A percentile compares a stretch with the other conserved stretches of the same genome.
phyloP scores from a whole-genome alignment of 2,888 invertebrate species.

The Tryphoninae sp. region DNA sequence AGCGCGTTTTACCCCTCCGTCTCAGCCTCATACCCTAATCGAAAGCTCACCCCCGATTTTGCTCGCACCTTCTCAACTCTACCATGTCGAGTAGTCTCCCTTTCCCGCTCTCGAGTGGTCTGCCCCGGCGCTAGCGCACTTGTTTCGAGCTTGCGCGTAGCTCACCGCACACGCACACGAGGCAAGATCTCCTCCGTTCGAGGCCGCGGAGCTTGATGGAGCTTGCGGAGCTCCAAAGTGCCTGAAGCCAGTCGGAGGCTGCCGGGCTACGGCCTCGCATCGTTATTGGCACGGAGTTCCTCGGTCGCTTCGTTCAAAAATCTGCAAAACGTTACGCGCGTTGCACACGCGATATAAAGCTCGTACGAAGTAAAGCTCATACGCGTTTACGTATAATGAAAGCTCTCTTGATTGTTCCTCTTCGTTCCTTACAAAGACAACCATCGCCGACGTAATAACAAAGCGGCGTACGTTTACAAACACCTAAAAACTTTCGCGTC shows the following conservation, averaged over 20 bases:
- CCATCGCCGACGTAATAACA: neutral
- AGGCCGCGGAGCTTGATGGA: conserved; percentile 58
- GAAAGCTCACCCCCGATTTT: conserved; percentile 30
- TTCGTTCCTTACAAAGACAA: neutral
- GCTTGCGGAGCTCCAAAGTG: conserved; percentile 63
- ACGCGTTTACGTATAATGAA: neutral
- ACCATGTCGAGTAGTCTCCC: conserved; percentile 24
- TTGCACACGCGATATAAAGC: conserved; percentile 8
- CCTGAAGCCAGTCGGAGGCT: conserved; percentile 75
- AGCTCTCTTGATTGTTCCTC: neutral
- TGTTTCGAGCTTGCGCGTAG: conserved; percentile 73
- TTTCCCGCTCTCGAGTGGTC: conserved; percentile 28
- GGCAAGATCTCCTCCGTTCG: conserved; percentile 60
- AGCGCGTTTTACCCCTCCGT: conserved; percentile 40
- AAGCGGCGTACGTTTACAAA: neutral
- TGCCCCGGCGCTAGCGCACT: conserved; percentile 47
- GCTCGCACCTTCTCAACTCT: conserved; percentile 25
- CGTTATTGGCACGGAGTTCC: conserved; percentile 21
- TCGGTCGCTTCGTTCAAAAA: neutral
- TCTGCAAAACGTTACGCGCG: neutral
- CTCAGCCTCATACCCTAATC: conserved; percentile 6
- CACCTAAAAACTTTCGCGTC: neutral
- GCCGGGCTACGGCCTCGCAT: conserved; percentile 75
- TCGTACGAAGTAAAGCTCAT: conserved; percentile 24
- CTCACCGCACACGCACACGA: conserved; percentile 70